Evolutionary conservation across 92 coral and sea anemone genomes (phyloP).

Genomic region (Blastomussa wellsi): DNA sequence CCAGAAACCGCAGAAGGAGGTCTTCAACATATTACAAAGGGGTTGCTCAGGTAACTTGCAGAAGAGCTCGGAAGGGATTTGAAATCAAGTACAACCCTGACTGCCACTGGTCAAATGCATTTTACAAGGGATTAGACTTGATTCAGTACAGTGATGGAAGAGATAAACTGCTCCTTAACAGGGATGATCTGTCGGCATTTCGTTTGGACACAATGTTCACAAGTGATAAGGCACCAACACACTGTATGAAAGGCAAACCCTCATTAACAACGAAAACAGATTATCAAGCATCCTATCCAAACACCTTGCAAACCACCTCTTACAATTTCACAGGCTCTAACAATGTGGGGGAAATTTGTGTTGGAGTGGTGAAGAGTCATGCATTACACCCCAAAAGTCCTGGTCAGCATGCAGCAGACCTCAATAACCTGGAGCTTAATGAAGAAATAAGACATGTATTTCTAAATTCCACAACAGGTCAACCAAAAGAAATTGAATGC

Average conservation of each 20-base stretch:
- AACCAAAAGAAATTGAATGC: too few species aligned
- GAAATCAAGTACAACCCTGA: slow-evolving; percentile 50
- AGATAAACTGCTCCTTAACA: slow-evolving; percentile 7
- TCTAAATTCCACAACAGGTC: too few species aligned
- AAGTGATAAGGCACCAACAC: slow-evolving; percentile 18
- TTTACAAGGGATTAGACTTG: slow-evolving; percentile 40
- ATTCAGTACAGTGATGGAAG: slow-evolving; percentile 33
- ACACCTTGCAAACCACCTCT: slow-evolving; percentile 44
- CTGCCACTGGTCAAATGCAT: slow-evolving; percentile 46
- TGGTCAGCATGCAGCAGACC: slow-evolving; percentile 41
- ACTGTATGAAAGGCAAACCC: slow-evolving; percentile 24
- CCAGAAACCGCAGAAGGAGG: slow-evolving; percentile 25
- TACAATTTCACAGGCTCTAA: slow-evolving; percentile 36
- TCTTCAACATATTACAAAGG: slow-evolving; percentile 45
- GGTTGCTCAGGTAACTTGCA: slow-evolving; percentile 40
- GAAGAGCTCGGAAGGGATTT: slow-evolving; percentile 50
- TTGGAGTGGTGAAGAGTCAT: slow-evolving; percentile 35
- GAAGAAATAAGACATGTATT: too few species aligned
- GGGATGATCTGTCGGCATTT: slow-evolving; percentile 33
- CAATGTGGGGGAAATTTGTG: slow-evolving; percentile 38
- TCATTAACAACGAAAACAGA: slow-evolving; percentile 50
- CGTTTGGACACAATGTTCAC: slow-evolving; percentile 44
- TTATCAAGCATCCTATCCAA: slow-evolving; percentile 25
- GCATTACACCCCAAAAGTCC: slow-evolving; percentile 27
- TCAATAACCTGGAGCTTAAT: background rate